These are phyloP conservation scores for Sisyra terminalis DNA, from an alignment of 2,888 invertebrate genomes.

Conservation along the genomic window DNA sequence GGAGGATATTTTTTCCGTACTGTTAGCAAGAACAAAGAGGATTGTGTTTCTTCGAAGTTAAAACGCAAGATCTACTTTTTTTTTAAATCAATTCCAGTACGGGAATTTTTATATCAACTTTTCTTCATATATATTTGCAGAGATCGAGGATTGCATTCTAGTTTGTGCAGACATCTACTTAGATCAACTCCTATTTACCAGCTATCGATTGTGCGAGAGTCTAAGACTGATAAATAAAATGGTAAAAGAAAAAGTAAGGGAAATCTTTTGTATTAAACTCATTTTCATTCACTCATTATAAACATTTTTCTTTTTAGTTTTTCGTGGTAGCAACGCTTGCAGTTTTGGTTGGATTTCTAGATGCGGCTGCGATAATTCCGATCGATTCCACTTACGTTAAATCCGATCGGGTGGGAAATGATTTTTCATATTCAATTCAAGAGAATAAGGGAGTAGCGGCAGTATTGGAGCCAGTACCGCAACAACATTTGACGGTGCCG, in stretches of 20 bases:
- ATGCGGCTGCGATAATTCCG: constrained; percentile 1
- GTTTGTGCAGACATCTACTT: not conserved
- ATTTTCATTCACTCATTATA: not conserved
- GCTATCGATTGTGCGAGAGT: not conserved
- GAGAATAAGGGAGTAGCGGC: constrained; percentile 33
- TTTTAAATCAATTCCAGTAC: too few relatives aligned
- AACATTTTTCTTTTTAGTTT: not conserved
- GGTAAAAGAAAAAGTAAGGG: not conserved
- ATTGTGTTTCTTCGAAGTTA: too few relatives aligned
- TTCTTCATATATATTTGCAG: too few relatives aligned
- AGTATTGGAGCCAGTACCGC: constrained; percentile 17
- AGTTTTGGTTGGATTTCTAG: not conserved
- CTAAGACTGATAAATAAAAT: not conserved
- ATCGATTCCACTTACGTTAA: constrained; percentile 32
- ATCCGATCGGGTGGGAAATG: constrained; percentile 32
- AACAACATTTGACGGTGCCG: not conserved
- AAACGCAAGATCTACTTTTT: too few relatives aligned
- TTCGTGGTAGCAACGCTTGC: not conserved
- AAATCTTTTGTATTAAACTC: too few relatives aligned
- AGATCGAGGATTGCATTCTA: too few relatives aligned
- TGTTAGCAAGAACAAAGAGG: too few relatives aligned
- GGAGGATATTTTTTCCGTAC: too few relatives aligned
- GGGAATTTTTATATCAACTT: too few relatives aligned
- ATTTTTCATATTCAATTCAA: constrained; percentile 34
- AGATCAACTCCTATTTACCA: not conserved